These are phyloP conservation scores for Enteromius afrohamiltoni DNA, from an alignment of 2,797 vertebrate genomes.

Conservation along the genomic window DNA sequence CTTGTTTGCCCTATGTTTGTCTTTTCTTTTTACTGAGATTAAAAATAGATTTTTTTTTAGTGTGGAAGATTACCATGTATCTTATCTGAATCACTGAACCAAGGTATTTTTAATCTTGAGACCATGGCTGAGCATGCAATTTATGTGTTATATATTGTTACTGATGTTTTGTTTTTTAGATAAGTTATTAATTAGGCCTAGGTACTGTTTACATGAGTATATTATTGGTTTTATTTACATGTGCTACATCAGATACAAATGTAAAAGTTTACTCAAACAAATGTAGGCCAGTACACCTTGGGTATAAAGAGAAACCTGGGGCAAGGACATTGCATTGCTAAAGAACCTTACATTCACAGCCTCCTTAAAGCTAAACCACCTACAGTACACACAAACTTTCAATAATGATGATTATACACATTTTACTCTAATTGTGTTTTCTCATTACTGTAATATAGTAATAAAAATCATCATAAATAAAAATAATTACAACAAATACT, in stretches of 20 bases:
- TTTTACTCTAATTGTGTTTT: not conserved
- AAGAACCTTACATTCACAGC: not conserved
- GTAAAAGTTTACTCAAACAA: not conserved
- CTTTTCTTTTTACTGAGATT: not conserved
- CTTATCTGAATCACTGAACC: not conserved
- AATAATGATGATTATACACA: not conserved
- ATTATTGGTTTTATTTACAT: not conserved
- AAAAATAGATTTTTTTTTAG: constrained; percentile 1
- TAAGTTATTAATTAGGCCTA: not conserved
- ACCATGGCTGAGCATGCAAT: not conserved
- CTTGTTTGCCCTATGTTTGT: constrained; percentile 16
- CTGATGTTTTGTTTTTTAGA: not conserved
- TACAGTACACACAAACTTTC: not conserved
- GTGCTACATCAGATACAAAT: constrained; percentile 6
- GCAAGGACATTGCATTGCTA: constrained; percentile 22
- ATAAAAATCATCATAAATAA: not conserved
- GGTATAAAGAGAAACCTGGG: constrained; percentile 22
- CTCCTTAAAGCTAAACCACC: constrained; percentile 22
- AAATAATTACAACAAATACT: not conserved
- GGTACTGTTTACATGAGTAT: not conserved
- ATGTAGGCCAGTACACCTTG: constrained; percentile 37
- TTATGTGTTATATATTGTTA: not conserved
- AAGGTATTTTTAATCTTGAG: not conserved
- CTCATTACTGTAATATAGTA: not conserved
- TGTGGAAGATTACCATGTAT: not conserved